Percentiles rank a stretch among this genome's conserved stretches.
These are phyloP conservation scores for Hystrix brachyura DNA, from an alignment of 2,113 vertebrate species.

Conservation along the genomic window DNA sequence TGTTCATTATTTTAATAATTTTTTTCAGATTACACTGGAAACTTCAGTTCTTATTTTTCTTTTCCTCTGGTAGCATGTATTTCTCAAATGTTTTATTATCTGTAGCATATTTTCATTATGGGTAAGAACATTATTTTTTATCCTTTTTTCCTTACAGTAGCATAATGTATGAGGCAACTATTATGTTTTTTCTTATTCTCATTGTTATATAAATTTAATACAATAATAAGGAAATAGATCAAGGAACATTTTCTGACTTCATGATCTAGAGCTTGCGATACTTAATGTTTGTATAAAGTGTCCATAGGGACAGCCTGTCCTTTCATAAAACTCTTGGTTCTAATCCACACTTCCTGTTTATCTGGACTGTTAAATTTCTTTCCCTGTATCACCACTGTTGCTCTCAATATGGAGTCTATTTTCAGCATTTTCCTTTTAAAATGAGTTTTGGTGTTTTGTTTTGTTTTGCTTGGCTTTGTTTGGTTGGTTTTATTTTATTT, in stretches of 20 bases:
- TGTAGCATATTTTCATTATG: background rate
- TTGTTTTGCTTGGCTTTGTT: background rate
- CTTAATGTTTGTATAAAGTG: background rate
- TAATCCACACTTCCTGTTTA: background rate
- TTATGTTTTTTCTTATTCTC: background rate
- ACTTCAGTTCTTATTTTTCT: background rate
- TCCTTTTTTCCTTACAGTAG: background rate
- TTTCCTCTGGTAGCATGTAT: background rate
- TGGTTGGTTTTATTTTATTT: background rate
- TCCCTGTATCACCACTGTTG: background rate
- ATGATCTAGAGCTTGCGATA: background rate
- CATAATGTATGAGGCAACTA: background rate
- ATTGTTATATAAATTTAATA: background rate
- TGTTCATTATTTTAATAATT: background rate
- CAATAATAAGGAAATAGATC: background rate
- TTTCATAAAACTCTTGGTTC: background rate
- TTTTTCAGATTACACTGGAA: background rate
- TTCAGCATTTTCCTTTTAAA: background rate
- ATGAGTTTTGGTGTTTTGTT: background rate
- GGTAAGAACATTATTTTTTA: background rate
- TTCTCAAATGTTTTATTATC: background rate
- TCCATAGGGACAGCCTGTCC: background rate
- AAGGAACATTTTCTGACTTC: background rate
- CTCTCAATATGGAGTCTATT: background rate
- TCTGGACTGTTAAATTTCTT: background rate